Conservation (phyloP, 2,113 vertebrate genomes). For the Raja brachyura region DNA sequence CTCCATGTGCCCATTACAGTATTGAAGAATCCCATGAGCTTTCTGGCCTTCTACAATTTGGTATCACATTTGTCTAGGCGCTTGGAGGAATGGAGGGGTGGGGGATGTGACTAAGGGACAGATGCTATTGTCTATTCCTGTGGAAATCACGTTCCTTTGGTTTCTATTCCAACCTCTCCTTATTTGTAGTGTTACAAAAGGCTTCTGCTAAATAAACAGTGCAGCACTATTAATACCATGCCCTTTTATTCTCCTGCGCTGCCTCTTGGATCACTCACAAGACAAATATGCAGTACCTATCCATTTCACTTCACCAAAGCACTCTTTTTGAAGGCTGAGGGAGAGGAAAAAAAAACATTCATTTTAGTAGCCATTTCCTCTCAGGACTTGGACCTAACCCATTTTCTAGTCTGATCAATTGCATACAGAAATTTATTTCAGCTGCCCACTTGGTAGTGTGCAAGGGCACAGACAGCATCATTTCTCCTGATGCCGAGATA, state of each 20-base stretch:
- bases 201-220: not conserved
- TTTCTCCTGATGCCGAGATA: not conserved
- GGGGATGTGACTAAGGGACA: not conserved
- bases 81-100: not conserved
- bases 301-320: not conserved
- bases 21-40: not conserved
- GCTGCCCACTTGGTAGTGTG: not conserved
- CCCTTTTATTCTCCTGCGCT: not conserved
- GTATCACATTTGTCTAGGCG: not conserved
- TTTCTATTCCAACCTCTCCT: not conserved
- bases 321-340: not conserved
- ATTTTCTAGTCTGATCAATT: not conserved
- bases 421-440: not conserved
- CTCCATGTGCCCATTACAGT: not conserved
- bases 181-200: not conserved
- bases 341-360: not conserved
- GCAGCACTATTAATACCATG: not conserved
- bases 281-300: not conserved
- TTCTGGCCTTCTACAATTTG: not conserved
- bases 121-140: not conserved
- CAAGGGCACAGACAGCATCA: not conserved
- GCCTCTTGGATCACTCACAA: not conserved
- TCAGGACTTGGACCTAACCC: not conserved
- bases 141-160: not conserved
- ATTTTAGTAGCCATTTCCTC: not conserved